Conservation (phyloP, 1,140 invertebrate species). For the Pseudomyrmex sp. region DNA sequence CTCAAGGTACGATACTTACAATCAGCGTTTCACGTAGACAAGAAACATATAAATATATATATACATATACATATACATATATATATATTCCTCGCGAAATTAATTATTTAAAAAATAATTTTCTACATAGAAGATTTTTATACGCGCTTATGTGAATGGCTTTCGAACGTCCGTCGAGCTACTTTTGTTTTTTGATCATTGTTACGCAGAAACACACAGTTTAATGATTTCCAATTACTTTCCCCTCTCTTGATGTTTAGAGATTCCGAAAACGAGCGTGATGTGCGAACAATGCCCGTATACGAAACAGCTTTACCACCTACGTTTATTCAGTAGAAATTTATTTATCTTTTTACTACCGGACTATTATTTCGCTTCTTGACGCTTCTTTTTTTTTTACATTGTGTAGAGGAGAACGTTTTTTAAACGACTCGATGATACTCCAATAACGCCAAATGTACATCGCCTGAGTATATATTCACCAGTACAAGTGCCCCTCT, state of each 20-base stretch:
- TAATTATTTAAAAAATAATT: constrained; percentile 39
- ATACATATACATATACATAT: not conserved
- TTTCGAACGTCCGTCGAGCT: constrained; percentile 57
- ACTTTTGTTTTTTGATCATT: constrained; percentile 23
- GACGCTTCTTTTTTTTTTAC: constrained; percentile 54
- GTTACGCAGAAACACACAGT: constrained; percentile 12
- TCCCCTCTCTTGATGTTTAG: constrained; percentile 39
- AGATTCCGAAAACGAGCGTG: constrained; percentile 34
- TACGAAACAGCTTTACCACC: constrained; percentile 52
- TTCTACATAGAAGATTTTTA: constrained; percentile 60
- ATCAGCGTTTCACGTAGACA: constrained; percentile 53
- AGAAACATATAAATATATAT: not conserved
- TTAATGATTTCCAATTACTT: constrained; percentile 25
- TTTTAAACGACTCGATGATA: not conserved
- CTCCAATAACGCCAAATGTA: not conserved
- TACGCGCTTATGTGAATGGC: constrained; percentile 70
- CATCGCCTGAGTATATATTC: constrained; percentile 2
- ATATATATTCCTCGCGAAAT: not conserved
- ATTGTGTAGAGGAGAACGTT: constrained; percentile 64
- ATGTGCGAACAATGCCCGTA: constrained; percentile 28
- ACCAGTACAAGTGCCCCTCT: constrained; percentile 24
- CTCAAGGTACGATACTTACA: constrained; percentile 86
- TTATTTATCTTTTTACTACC: constrained; percentile 42
- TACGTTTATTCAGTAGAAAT: constrained; percentile 34
- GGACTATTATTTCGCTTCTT: constrained; percentile 64